Evolutionary conservation across 2,888 invertebrate species (phyloP).

Genomic region (Zaprionus lineosus): DNA sequence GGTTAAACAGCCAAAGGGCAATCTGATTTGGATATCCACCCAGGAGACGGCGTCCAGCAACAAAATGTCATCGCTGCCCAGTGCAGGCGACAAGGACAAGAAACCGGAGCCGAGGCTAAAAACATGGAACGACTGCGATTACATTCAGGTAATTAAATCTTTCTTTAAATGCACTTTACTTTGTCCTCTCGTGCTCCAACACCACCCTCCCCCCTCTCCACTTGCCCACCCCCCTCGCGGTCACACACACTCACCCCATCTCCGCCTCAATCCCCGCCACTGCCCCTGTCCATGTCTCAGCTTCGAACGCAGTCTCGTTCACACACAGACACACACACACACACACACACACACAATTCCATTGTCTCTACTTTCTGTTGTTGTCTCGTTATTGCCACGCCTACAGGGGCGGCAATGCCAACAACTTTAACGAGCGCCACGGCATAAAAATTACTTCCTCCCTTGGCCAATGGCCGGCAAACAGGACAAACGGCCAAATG

Average conservation of each 20-base stretch:
- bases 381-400: background rate
- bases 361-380: no score
- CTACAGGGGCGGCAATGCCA: slow-evolving; percentile 6
- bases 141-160: slow-evolving; percentile 86
- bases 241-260: slow-evolving; percentile 3
- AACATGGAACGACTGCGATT: slow-evolving; percentile 93
- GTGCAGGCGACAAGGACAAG: slow-evolving; percentile 84
- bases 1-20: slow-evolving; percentile 92
- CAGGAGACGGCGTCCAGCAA: slow-evolving; percentile 85
- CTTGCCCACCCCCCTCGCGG: background rate
- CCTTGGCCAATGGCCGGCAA: slow-evolving; percentile 61
- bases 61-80: slow-evolving; percentile 84
- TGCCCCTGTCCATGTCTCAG: background rate
- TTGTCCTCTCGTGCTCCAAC: slow-evolving; percentile 14
- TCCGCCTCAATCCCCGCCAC: slow-evolving; percentile 4
- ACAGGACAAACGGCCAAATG: slow-evolving; percentile 32
- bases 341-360: background rate
- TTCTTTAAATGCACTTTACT: slow-evolving; percentile 57
- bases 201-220: no score
- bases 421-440: slow-evolving; percentile 63
- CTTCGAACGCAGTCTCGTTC: slow-evolving; percentile 5
- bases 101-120: slow-evolving; percentile 84
- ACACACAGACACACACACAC: background rate
- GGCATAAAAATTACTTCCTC: slow-evolving; percentile 64
- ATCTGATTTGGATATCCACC: slow-evolving; percentile 92